Base-by-base conservation (phyloP, 1,140 invertebrate genomes). In the Plutomurus gul region DNA sequence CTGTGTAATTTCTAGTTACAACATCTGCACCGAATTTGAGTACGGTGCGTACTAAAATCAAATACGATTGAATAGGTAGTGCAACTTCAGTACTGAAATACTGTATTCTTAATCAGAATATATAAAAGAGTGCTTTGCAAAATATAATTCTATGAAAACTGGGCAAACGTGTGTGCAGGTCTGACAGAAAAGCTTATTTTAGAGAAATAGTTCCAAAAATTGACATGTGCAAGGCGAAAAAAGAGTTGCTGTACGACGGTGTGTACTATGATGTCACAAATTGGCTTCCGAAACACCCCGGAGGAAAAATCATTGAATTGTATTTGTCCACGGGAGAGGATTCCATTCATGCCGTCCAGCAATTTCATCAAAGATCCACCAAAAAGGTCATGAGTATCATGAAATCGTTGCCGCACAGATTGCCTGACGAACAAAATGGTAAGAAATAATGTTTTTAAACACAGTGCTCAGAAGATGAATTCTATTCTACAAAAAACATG, bases 311-410 rank as follows among this genome's bases (percentile, higher is more conserved):
- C 16, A 78, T 78, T n/a, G 36, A 73, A 25, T 37, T 78, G 10
- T 78, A 78, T 46, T 56, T 70, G n/a, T 20, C 39, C 20, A 73
- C 22, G 8, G 77, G 77, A 10, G 77, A 78, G 37, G 77, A 78
- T 56, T 76, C 82, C 1, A 81, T 78, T 0, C 20, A 76, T 22
- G 60, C 81, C 3, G 70, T 82, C 11, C 81, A 79, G n/a, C 81
- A 82, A 43, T 82, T 82, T 56, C 81, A 82, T 74, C 40, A 82
- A 13, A 51, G 81, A 13, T 82, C 78, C 5, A 74, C 74, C 5
- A 79, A 75, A 46, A 82, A 76, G 37, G 81, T 72, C 18, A 72
- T 72, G 70, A 43, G 70, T 3, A 43, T 72, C 7, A 72, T 72
- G 20, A 43, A 40, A 13, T 22, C 70, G 2, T 13, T 72, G 0